A percentile compares a stretch with the other conserved stretches of the same genome.
Conservation (phyloP, 2,113 vertebrate genomes). For the Anolis carolinensis region DNA sequence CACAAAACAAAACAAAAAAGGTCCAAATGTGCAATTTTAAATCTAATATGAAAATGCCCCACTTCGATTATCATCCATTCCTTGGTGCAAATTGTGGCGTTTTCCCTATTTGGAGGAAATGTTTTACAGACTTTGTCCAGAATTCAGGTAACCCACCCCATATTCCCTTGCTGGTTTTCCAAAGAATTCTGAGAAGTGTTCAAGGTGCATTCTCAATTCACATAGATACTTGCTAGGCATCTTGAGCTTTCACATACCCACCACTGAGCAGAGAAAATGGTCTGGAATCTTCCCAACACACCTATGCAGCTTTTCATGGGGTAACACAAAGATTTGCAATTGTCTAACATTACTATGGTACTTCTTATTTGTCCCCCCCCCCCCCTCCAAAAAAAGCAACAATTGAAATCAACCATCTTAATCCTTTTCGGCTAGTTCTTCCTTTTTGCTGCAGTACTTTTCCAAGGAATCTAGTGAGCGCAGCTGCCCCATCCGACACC, state of each 20-base stretch:
- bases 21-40: neutral
- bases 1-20: neutral
- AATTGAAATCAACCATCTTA: neutral
- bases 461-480: conserved; percentile 44
- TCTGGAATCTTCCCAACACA: neutral
- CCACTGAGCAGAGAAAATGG: neutral
- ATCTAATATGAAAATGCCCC: neutral
- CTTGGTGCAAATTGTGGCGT: too few species aligned
- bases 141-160: neutral
- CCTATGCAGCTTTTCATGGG: neutral
- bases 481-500: conserved; percentile 79
- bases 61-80: neutral
- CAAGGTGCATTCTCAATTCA: neutral
- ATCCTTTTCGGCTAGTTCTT: neutral
- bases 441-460: fast-evolving
- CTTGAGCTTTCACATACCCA: neutral
- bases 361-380: too few species aligned
- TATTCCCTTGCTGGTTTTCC: neutral
- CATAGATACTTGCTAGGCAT: too few species aligned
- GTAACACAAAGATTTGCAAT: neutral
- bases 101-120: neutral
- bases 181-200: neutral
- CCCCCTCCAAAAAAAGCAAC: too few species aligned
- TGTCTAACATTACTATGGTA: neutral
- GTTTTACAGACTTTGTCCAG: neutral